Percentiles rank a stretch among this genome's conserved stretches.
phyloP scores from a whole-genome alignment of 37 sponge, comb jelly and placozoan species.

The Mnemiopsis leidyi region DNA sequence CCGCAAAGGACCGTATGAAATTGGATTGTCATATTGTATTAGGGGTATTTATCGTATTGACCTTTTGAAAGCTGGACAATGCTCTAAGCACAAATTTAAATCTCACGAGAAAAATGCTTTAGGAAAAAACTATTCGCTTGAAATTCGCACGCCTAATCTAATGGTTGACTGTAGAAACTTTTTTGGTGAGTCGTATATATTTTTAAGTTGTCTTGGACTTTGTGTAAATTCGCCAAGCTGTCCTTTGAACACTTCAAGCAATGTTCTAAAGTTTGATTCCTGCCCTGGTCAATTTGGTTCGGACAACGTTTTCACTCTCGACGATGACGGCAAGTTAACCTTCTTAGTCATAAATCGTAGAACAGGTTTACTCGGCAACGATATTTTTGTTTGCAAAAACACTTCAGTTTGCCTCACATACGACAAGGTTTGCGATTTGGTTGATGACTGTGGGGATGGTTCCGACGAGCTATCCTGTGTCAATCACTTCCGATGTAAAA shows the following conservation, averaged over 20 bases:
- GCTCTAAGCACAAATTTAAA: background rate
- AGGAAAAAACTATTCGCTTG: background rate
- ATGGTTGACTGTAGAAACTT: background rate
- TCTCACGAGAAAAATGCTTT: background rate
- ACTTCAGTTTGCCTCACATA: background rate
- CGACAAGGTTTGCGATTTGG: background rate
- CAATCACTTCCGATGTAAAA: background rate
- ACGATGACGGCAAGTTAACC: background rate
- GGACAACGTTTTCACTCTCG: background rate
- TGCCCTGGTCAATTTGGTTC: background rate
- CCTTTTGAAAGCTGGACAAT: background rate
- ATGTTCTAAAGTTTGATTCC: background rate
- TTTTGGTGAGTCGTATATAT: background rate
- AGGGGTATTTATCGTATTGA: background rate
- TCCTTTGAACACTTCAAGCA: background rate
- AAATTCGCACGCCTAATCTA: background rate
- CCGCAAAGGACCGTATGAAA: background rate
- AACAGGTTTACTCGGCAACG: background rate
- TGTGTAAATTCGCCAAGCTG: background rate
- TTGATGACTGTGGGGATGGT: conserved; percentile 8
- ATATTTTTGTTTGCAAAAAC: background rate
- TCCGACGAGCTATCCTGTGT: background rate
- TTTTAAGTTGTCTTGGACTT: background rate
- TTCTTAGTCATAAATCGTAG: background rate
- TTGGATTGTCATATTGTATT: background rate